Evolutionary conservation across 2,797 vertebrate species (phyloP).

Genomic region (Acomys russatus): DNA sequence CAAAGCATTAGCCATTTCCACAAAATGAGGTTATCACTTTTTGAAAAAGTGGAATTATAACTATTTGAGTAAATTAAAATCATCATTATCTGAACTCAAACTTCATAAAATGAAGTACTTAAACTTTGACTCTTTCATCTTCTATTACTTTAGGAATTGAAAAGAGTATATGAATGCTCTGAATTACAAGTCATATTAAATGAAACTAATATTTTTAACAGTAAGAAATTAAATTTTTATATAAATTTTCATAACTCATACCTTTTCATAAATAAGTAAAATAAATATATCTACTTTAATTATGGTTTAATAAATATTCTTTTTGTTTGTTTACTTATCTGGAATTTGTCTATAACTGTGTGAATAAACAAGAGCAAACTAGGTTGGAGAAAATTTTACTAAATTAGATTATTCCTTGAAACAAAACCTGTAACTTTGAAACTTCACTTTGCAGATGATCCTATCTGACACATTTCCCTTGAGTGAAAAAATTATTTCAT

Average conservation of each 20-base stretch:
- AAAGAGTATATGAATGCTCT: background rate
- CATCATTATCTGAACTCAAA: background rate
- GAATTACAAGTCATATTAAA: background rate
- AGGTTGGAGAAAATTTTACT: conserved; percentile 14
- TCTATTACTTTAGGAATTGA: background rate
- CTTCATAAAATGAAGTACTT: background rate
- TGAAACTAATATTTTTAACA: background rate
- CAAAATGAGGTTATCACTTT: background rate
- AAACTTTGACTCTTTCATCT: background rate
- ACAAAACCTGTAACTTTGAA: conserved; percentile 29
- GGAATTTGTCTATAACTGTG: background rate
- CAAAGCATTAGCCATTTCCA: conserved; percentile 15
- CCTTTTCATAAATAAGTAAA: background rate
- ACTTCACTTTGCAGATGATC: background rate
- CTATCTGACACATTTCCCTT: conserved; percentile 30
- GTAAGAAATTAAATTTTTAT: conserved; percentile 2
- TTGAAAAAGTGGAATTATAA: background rate
- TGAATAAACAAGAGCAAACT: background rate
- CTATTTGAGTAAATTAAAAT: conserved; percentile 9
- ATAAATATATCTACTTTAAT: background rate
- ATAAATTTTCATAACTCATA: background rate
- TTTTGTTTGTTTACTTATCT: background rate
- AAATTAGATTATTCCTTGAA: background rate
- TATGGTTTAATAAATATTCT: background rate
- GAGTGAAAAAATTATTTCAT: conserved; percentile 55